These are phyloP conservation scores for Spatula versicolor DNA, from an alignment of 2,797 vertebrate species.

Conservation along the genomic window DNA sequence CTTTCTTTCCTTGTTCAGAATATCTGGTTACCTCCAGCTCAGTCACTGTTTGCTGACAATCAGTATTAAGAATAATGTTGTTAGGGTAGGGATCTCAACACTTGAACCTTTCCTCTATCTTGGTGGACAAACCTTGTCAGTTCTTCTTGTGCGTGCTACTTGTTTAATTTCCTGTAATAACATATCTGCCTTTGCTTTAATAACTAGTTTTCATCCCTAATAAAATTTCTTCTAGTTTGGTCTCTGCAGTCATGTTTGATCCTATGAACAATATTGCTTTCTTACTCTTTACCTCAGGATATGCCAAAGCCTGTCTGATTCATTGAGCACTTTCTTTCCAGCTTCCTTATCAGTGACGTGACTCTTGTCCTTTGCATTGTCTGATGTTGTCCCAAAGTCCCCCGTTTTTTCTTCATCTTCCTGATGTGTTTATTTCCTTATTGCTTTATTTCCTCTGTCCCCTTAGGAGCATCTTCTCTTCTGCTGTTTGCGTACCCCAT, in stretches of 20 bases:
- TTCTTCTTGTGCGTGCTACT: background rate
- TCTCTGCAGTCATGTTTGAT: background rate
- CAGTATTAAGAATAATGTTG: too few species aligned
- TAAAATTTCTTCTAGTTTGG: background rate
- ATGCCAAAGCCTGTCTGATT: background rate
- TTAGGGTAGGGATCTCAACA: background rate
- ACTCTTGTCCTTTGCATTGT: background rate
- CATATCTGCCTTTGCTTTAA: background rate
- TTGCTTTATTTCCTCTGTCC: background rate
- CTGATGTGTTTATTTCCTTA: background rate
- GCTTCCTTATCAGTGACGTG: background rate
- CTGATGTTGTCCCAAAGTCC: background rate
- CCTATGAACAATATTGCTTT: background rate
- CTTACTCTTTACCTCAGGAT: background rate
- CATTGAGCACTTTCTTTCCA: background rate
- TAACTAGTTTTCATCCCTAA: background rate
- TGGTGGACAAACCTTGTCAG: background rate
- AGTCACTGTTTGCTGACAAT: background rate
- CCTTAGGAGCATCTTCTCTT: background rate
- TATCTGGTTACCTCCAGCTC: background rate
- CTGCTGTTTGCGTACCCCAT: background rate
- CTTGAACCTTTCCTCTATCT: background rate
- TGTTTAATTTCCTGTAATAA: background rate
- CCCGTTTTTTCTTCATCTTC: background rate
- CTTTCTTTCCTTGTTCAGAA: background rate